Conservation (phyloP, 2,888 invertebrate genomes). For the Hartigia nigra region DNA sequence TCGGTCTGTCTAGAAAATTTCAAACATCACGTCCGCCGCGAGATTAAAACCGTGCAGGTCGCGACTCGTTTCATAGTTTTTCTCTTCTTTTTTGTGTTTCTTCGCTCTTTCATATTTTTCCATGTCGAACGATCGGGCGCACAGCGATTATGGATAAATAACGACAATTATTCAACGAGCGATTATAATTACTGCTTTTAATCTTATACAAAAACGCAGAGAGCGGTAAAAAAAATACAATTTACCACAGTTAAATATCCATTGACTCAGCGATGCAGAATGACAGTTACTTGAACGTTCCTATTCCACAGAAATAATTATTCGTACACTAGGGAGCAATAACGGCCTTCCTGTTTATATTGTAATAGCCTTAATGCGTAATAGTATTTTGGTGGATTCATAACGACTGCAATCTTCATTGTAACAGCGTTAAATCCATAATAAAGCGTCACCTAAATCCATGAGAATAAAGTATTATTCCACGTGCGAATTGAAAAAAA, state of each 20-base stretch:
- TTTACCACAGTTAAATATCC: not conserved
- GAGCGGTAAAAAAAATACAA: not conserved
- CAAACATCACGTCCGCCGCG: not conserved
- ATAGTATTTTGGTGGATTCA: too few species aligned
- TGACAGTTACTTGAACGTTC: not conserved
- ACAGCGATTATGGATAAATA: not conserved
- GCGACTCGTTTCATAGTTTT: not conserved
- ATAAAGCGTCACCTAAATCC: not conserved
- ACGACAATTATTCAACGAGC: not conserved
- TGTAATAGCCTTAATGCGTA: too few species aligned
- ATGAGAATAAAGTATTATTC: not conserved
- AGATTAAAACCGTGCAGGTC: not conserved
- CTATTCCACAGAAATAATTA: not conserved
- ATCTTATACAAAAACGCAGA: not conserved
- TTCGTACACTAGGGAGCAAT: too few species aligned
- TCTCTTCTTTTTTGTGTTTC: not conserved
- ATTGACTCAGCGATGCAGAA: not conserved
- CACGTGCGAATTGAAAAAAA: not conserved
- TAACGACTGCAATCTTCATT: not conserved
- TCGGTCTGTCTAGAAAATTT: not conserved
- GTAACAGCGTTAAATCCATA: not conserved
- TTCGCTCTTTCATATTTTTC: not conserved
- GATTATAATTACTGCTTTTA: not conserved
- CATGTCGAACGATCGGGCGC: not conserved
- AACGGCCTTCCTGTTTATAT: too few species aligned